Percentiles rank a stretch among this genome's conserved stretches.
These are phyloP conservation scores for Troides oblongomaculatus DNA, from an alignment of 2,888 invertebrate genomes.

Conservation along the genomic window DNA sequence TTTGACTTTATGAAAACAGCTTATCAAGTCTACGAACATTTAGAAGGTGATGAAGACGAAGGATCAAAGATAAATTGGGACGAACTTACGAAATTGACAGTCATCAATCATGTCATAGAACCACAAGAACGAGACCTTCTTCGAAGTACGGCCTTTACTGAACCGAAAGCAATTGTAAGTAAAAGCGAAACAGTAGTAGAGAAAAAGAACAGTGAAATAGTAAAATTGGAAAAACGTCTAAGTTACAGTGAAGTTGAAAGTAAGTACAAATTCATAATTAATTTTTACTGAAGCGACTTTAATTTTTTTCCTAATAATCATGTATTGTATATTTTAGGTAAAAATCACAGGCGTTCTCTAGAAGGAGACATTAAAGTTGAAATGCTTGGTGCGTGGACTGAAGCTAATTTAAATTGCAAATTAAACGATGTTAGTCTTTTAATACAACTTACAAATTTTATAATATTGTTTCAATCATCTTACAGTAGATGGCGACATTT, in stretches of 20 bases:
- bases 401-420: conserved; percentile 74
- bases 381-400: conserved; percentile 75
- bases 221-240: conserved; percentile 52
- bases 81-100: conserved; percentile 71
- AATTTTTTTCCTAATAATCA: not conserved
- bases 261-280: conserved; percentile 32
- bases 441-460: not conserved
- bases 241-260: conserved; percentile 72
- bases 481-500: conserved; percentile 50
- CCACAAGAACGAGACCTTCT: conserved; percentile 71
- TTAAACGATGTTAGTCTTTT: conserved; percentile 65
- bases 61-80: conserved; percentile 74
- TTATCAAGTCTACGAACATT: conserved; percentile 82
- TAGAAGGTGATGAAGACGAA: conserved; percentile 68
- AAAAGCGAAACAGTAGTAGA: conserved; percentile 65
- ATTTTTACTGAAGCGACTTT: no score
- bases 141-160: conserved; percentile 52
- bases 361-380: conserved; percentile 64
- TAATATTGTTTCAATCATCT: no score
- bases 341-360: conserved; percentile 49
- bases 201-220: conserved; percentile 47
- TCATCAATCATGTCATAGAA: conserved; percentile 72
- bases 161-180: conserved; percentile 58
- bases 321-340: conserved; percentile 40
- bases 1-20: conserved; percentile 87